phyloP scores from a whole-genome alignment of 2,888 invertebrate genomes.

The Odontocolon sp. region DNA sequence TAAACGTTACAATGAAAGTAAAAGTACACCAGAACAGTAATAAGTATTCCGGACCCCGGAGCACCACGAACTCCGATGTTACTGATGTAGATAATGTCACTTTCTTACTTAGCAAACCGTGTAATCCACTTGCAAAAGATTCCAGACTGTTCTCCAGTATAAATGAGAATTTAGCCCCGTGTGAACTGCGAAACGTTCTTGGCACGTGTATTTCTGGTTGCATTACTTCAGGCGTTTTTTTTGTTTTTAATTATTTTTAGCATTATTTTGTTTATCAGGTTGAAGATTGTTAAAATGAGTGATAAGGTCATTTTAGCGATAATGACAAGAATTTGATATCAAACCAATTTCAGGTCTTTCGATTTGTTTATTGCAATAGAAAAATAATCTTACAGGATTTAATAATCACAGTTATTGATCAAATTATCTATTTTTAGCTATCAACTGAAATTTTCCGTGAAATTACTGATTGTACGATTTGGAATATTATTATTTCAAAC shows the following conservation, averaged over 20 bases:
- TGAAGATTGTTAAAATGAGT: too few species aligned
- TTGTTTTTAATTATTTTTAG: background rate
- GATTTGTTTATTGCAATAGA: too few species aligned
- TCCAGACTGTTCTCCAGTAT: background rate
- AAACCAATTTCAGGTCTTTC: too few species aligned
- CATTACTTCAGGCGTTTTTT: constrained; percentile 31
- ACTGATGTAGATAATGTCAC: constrained; percentile 29
- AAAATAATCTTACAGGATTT: too few species aligned
- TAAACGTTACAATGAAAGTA: constrained; percentile 29
- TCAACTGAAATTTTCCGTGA: too few species aligned
- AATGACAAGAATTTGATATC: too few species aligned
- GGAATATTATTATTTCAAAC: too few species aligned
- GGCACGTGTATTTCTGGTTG: constrained; percentile 53
- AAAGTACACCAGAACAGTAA: background rate
- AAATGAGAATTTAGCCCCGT: background rate
- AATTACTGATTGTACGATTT: too few species aligned
- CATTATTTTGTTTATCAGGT: background rate
- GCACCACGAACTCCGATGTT: background rate
- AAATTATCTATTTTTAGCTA: too few species aligned
- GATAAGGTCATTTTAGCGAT: too few species aligned
- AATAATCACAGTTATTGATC: too few species aligned
- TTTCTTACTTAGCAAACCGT: constrained; percentile 23
- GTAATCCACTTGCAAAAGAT: background rate
- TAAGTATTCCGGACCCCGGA: background rate
- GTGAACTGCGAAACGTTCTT: constrained; percentile 52